These are phyloP conservation scores for Monodelphis domestica DNA, from an alignment of 2,797 vertebrate genomes.

Conservation along the genomic window DNA sequence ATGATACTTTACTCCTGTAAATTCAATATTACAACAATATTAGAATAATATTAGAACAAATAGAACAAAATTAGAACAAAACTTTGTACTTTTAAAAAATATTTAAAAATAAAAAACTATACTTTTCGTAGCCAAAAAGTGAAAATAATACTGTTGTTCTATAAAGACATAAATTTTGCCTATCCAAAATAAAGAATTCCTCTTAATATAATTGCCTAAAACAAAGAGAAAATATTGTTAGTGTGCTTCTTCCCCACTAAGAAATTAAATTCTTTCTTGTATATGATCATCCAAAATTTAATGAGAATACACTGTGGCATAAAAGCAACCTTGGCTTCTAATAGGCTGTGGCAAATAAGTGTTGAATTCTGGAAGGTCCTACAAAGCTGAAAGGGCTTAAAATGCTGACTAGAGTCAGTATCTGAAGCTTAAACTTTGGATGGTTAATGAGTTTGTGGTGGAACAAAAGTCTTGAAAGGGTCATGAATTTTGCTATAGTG, in stretches of 20 bases:
- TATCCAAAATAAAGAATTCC: not conserved
- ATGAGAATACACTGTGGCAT: not conserved
- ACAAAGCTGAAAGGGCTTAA: not conserved
- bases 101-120: not conserved
- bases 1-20: not conserved
- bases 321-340: not conserved
- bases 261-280: not conserved
- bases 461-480: not conserved
- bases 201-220: not conserved
- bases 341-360: not conserved
- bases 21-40: too few relatives aligned
- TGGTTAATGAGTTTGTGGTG: not conserved
- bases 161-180: not conserved
- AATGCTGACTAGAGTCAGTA: not conserved
- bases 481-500: not conserved
- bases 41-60: too few relatives aligned
- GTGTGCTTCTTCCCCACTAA: not conserved
- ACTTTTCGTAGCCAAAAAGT: not conserved
- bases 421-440: not conserved
- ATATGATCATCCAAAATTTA: not conserved
- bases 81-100: not conserved
- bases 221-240: not conserved
- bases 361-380: not conserved
- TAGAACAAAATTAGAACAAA: too few relatives aligned
- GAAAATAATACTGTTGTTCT: not conserved